Evolutionary conservation across 2,113 vertebrate genomes (phyloP), one percentile per base, ranked within the genome.

Genomic region (Telmatochromis sp.): DNA sequence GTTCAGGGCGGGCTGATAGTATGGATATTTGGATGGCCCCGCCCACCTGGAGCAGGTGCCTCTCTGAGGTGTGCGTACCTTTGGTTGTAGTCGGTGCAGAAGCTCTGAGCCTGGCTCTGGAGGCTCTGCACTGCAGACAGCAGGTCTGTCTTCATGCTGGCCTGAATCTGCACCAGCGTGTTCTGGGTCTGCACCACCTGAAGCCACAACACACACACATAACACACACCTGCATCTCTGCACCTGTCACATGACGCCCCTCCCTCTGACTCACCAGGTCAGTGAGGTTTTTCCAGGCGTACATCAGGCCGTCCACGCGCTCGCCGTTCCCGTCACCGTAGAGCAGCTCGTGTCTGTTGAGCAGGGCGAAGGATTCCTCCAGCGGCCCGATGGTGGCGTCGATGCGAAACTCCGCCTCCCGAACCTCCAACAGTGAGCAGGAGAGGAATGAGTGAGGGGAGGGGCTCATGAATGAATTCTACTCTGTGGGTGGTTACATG

Each of bases 321-420:
- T 98, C 97, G 2, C 96, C 90, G 47, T 96, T 97, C 49, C 97
- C 95, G 58, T 97, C 96, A 45, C 84, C 94, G 87, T 96, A 97
- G 28, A 94, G 81, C 7, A 97, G 94, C 40, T 96, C 95, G 58
- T 96, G 94, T 78, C 96, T 97, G 88, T 96, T 96, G 28, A 98
- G 96, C 19, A 97, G 92, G 28, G 96, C 37, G 3, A 97, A 97
- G 28, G 97, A 97, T 86, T 98, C 97, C 87, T 98, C 97, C 83
- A 97, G 92, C 8, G 96, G 97, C 19, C 96, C 96, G 58, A 97
- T 94, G 63, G 87, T 93, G 92, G 92, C 78, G 26, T 97, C 97
- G 10, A 97, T 95, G 55, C 87, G 94, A 53, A 96, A 91, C 94
- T 97, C 97, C 4, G 95, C 95, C 85, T 97, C 96, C 51, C 97